phyloP scores from a whole-genome alignment of 53 echinoderm and acorn worm species.

The Luidia sarsii region DNA sequence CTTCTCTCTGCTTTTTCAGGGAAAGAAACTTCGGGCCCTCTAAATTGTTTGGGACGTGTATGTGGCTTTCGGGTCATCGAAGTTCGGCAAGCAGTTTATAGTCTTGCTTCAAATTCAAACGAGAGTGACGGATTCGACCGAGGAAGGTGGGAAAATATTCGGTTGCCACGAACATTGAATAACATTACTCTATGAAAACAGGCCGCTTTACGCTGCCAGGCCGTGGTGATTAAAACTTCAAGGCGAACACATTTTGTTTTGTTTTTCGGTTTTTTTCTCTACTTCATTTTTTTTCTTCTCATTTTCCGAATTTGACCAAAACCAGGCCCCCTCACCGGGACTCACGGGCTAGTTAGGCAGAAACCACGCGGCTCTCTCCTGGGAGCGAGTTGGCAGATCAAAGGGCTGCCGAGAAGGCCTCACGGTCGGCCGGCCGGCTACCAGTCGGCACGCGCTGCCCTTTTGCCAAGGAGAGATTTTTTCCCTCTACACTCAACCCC shows the following conservation, averaged over 20 bases:
- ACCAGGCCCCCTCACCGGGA: slow-evolving; percentile 21
- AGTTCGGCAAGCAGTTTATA: too few relatives aligned
- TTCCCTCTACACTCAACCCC: too few relatives aligned
- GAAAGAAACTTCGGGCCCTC: too few relatives aligned
- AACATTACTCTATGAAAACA: slow-evolving; percentile 20
- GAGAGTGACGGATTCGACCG: too few relatives aligned
- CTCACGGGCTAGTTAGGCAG: slow-evolving; percentile 23
- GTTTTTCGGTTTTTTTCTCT: too few relatives aligned
- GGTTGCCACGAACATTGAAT: slow-evolving; percentile 24
- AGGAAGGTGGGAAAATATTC: too few relatives aligned
- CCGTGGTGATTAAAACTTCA: slow-evolving; percentile 49
- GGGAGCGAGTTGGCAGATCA: slow-evolving; percentile 36
- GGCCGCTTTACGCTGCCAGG: slow-evolving; percentile 27
- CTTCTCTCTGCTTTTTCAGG: too few relatives aligned
- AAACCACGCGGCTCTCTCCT: slow-evolving; percentile 34
- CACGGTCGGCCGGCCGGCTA: slow-evolving; percentile 30
- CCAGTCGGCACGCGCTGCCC: slow-evolving; percentile 55
- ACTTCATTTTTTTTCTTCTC: too few relatives aligned
- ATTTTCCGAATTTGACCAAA: slow-evolving; percentile 21
- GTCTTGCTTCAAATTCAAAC: too few relatives aligned
- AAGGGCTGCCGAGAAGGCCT: slow-evolving; percentile 32
- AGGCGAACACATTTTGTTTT: slow-evolving; percentile 56
- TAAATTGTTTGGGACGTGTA: too few relatives aligned
- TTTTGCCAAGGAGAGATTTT: too few relatives aligned
- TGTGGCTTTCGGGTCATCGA: too few relatives aligned